Base-by-base conservation (phyloP, 2,888 invertebrate species). In the Cerceris rybyensis region DNA sequence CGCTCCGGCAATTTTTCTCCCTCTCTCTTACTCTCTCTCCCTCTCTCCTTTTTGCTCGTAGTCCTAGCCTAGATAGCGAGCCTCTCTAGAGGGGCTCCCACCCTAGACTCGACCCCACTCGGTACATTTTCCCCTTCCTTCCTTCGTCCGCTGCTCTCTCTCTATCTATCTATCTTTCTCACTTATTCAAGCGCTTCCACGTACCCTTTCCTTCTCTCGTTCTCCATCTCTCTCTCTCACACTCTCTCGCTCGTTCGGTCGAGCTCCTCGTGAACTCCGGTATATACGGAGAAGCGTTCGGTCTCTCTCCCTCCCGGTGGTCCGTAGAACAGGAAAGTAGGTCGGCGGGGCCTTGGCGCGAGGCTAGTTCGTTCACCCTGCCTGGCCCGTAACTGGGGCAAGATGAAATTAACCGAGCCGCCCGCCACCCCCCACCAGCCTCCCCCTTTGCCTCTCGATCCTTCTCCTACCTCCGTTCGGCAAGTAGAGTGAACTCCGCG, bases 361-460 rank as follows among this genome's bases (percentile, higher is more conserved):
- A 94, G 94, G 93, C 93, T 94, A 94, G 94, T 94, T 93, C 94
- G 93, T 94, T 94, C 94, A 94, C 94, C 94, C 93, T 91, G 90
- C 90, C 91, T 91, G 91, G 91, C 91, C 92, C 92, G 93, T 94
- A 94, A 94, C 94, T 94, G 93, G 94, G 94, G 94, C 94, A 94
- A 94, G 94, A 94, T 94, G 94, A 94, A 94, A 94, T 94, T 94
- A 94, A 93, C 93, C 93, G 91, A 92, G 89, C 88, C 82, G 83
- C 82, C 85, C 78, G 77, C 81, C 84, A 69, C 80, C 73, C 81
- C 76, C 75, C 80, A 60, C 71, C 78, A 66, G 76, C 68, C 64
- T 60, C 64, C 65, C 75, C 76, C 52, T 63, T 11, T 52, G 52
- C 66, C 70, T 70, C 69, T 67, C n/a, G 17, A 14, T 52, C 73